A percentile compares a stretch with the other conserved stretches of the same genome.
Evolutionary conservation across 2,797 vertebrate genomes (phyloP).

Genomic region (Tragelaphus eurycerus): DNA sequence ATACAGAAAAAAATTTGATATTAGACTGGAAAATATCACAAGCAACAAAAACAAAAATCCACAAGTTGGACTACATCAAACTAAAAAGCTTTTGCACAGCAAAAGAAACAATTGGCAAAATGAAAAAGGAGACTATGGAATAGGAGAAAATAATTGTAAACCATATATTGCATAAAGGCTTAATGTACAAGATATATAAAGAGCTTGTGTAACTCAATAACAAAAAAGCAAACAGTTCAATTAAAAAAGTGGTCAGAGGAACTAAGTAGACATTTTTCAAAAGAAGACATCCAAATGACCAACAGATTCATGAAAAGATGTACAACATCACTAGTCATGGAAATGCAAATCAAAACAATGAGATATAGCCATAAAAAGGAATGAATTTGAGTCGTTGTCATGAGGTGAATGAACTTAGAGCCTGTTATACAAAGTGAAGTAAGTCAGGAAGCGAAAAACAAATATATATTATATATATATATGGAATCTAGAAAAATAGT

Average conservation of each 20-base stretch:
- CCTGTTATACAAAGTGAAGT: neutral
- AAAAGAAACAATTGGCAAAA: neutral
- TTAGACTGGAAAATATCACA: neutral
- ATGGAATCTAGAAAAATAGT: neutral
- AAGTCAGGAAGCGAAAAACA: neutral
- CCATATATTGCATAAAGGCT: neutral
- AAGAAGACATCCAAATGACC: neutral
- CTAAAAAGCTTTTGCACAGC: neutral
- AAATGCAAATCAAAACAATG: neutral
- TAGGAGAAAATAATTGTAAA: neutral
- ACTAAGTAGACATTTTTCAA: neutral
- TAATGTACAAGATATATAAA: neutral
- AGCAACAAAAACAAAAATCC: neutral
- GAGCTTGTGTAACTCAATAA: neutral
- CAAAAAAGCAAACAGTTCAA: neutral
- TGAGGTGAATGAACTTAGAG: neutral
- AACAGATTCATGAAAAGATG: neutral
- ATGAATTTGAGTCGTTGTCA: neutral
- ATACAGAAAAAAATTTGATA: neutral
- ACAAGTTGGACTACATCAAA: neutral
- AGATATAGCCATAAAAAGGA: neutral
- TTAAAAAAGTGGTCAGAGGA: neutral
- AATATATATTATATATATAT: neutral
- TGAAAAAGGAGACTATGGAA: neutral
- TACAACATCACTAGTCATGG: neutral